phyloP scores from a whole-genome alignment of 2,888 invertebrate species.

The Netelia fuscicornis region DNA sequence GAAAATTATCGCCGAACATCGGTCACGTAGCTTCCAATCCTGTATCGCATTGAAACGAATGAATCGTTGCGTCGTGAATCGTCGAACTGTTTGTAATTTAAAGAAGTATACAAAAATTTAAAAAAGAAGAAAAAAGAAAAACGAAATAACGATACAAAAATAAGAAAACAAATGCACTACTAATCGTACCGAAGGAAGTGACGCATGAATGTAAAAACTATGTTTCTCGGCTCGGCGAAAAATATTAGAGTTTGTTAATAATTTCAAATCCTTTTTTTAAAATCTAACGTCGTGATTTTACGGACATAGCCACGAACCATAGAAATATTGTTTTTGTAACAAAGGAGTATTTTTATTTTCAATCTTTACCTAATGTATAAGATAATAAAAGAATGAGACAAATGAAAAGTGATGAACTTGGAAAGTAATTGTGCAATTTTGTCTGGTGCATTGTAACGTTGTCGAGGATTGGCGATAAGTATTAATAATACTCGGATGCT shows the following conservation, averaged over 20 bases:
- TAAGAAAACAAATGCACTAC: conserved; percentile 37
- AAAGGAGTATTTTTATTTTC: conserved; percentile 80
- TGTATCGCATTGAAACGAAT: conserved; percentile 72
- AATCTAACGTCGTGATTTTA: conserved; percentile 66
- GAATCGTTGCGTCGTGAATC: conserved; percentile 59
- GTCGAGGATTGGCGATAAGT: conserved; percentile 24
- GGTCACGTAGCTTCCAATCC: conserved; percentile 69
- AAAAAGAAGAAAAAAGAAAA: conserved; percentile 11
- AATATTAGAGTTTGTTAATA: conserved; percentile 68
- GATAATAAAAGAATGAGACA: conserved; percentile 75
- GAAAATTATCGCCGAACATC: conserved; percentile 29
- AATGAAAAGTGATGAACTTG: conserved; percentile 44
- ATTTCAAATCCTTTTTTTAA: conserved; percentile 57
- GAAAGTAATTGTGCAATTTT: not conserved
- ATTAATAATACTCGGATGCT: conserved; percentile 25
- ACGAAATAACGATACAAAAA: conserved; percentile 30
- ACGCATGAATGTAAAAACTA: conserved; percentile 40
- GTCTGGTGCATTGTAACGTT: not conserved
- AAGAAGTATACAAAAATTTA: not conserved
- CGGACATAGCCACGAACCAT: conserved; percentile 70
- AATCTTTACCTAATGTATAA: conserved; percentile 78
- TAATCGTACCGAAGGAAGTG: conserved; percentile 57
- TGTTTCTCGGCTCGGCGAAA: conserved; percentile 59
- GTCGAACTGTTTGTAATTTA: conserved; percentile 64
- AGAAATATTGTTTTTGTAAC: conserved; percentile 78